phyloP scores from a whole-genome alignment of 2,797 vertebrate species.

The Phyllotis vaccarum region DNA sequence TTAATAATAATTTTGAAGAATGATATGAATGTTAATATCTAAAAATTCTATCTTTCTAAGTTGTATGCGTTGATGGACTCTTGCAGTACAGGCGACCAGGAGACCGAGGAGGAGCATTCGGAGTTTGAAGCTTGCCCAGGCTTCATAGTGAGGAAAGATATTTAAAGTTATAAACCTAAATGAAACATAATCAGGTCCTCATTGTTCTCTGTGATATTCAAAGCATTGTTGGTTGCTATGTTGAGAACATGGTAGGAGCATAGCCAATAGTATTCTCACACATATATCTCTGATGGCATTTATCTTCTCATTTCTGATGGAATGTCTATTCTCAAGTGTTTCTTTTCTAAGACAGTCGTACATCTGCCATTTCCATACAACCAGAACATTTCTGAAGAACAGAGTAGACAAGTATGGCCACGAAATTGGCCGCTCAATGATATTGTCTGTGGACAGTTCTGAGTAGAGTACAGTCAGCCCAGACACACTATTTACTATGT shows the following conservation, averaged over 20 bases:
- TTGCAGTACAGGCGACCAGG: too few species aligned
- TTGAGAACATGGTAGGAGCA: neutral
- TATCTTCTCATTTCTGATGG: neutral
- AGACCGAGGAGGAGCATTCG: neutral
- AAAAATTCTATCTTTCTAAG: neutral
- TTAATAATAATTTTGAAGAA: constrained; percentile 42
- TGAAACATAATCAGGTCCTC: neutral
- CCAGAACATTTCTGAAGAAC: neutral
- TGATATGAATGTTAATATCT: neutral
- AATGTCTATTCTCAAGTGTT: neutral
- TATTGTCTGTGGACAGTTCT: neutral
- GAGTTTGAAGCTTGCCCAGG: neutral
- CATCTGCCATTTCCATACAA: neutral
- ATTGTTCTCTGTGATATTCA: neutral
- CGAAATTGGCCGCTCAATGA: neutral
- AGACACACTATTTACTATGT: neutral
- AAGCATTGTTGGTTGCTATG: neutral
- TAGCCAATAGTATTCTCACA: neutral
- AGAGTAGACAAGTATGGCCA: neutral
- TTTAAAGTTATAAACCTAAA: neutral
- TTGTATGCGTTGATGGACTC: neutral
- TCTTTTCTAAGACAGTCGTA: neutral
- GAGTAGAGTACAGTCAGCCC: neutral
- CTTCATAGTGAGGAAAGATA: neutral
- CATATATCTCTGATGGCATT: neutral